Evolutionary conservation across 1,140 invertebrate genomes (phyloP).

Genomic region (Lepidurus arcticus): DNA sequence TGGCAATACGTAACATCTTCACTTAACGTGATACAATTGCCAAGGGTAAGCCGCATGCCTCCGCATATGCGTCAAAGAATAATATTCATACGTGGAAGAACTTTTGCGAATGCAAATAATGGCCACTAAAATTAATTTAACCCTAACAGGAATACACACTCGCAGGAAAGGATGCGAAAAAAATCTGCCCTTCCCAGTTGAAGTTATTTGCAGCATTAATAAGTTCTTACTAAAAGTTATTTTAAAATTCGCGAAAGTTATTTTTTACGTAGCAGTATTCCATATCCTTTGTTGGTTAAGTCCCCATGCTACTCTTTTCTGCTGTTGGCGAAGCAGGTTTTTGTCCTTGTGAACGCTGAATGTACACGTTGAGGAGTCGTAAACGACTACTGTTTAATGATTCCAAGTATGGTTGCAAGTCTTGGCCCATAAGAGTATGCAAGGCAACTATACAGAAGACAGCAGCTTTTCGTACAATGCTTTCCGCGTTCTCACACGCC

Average conservation of each 20-base stretch:
- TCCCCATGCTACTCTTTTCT: neutral
- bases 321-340: neutral
- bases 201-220: conserved; percentile 16
- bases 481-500: conserved; percentile 81
- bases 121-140: conserved; percentile 3
- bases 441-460: conserved; percentile 94
- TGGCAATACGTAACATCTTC: conserved; percentile 2
- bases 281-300: neutral
- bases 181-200: neutral
- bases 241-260: conserved; percentile 2
- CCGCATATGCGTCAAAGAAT: neutral
- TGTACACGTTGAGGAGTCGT: conserved; percentile 66
- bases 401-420: conserved; percentile 69
- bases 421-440: conserved; percentile 77
- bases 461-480: conserved; percentile 83
- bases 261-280: neutral
- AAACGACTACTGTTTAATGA: conserved; percentile 77
- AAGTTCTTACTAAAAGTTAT: conserved; percentile 15
- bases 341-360: conserved; percentile 53
- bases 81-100: conserved; percentile 8
- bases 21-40: neutral
- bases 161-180: neutral
- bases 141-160: neutral
- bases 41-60: neutral
- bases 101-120: conserved; percentile 16